Evolutionary conservation across 2,797 vertebrate species (phyloP), one percentile per base, ranked within the genome.

Genomic region (Aquila chrysaetos): DNA sequence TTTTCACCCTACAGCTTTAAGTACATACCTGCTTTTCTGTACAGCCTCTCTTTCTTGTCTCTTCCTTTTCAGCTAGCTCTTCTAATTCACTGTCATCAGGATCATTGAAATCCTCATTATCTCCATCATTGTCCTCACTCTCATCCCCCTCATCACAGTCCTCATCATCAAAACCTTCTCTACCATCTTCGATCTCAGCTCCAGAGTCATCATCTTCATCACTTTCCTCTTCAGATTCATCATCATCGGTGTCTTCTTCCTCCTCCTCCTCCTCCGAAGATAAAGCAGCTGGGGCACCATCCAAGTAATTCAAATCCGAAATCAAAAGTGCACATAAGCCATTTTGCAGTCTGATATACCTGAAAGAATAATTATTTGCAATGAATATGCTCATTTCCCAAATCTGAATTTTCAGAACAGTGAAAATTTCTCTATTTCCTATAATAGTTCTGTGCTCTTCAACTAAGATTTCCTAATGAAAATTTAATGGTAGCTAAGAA

Each of bases 261-360:
- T 94, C 98, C 20, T 94, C 98, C 3, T 35, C 35, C 35, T 83
- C 98, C 2, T 97, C 98, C 0, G 97, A 97, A 22, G 98, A 98
- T 10, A 97, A 19, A 27, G 75, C 93, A 57, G 94, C 95, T 90
- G 94, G 89, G 70, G 96, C 96, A 76, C 97, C 95, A 19, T 98
- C 98, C 7, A 91, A 39, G 31, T 98, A 98, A 94, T 98, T 98
- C 94, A 99, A 97, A 98, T 99, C 99, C 24, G 99, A 99, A 98
- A 99, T 99, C 96, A 99, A 98, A 77, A 99, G 98, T 46, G 97
- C 99, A 97, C 98, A 97, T 79, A 99, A 98, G 91, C 99, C 99
- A 90, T 99, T 99, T 25, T 96, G 98, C 93, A 99, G 98, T 94
- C 98, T 98, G 75, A 99, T 98, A 97, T 98, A 99, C 87, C 99